Evolutionary conservation across 1,140 invertebrate genomes (phyloP), one percentile per base, ranked within the genome.

Genomic region (Theocolax elegans): DNA sequence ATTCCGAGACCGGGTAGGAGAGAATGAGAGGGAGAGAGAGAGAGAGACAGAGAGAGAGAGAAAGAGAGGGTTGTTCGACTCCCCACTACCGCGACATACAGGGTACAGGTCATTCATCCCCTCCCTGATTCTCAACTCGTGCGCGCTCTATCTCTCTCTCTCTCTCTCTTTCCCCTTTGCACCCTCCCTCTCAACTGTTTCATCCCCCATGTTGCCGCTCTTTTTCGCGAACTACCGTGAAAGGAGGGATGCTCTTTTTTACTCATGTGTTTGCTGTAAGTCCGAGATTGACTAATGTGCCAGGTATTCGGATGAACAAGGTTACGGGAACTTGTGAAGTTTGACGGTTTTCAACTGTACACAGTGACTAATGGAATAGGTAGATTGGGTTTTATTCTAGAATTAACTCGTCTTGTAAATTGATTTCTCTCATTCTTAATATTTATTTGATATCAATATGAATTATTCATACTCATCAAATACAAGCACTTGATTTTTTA

Each of bases 1-100:
- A 83, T 81, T 74, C 71, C 74, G 54, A 64, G 62, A 74, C 74
- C 77, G 75, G 71, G 77, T 73, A 75, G 71, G 46, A 64, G 60
- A 29, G 59, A 58, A 65, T 42, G 64, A 59, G 70, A 72, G 25
- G 54, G 59, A 56, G 68, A 44, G 56, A 74, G 71, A 62, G 19
- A 29, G n/a, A 35, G 51, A n/a, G 51, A n/a, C 27, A 35, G 25
- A 53, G 25, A 69, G 75, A 70, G 73, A 74, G 73, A 76, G 72
- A 76, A 71, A 67, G 58, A 56, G 75, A 77, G 75, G 74, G 70
- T 76, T 75, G 76, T 69, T 74, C 71, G 62, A 48, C 59, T 59
- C 66, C 65, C 67, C 53, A 10, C 46, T 27, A 29, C 60, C 60
- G 48, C 42, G 19, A 38, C 27, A 66, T 31, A n/a, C 2, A 25